Evolutionary conservation across 2,888 invertebrate genomes (phyloP), one percentile per base, ranked within the genome.

Genomic region (Candidula unifasciata): DNA sequence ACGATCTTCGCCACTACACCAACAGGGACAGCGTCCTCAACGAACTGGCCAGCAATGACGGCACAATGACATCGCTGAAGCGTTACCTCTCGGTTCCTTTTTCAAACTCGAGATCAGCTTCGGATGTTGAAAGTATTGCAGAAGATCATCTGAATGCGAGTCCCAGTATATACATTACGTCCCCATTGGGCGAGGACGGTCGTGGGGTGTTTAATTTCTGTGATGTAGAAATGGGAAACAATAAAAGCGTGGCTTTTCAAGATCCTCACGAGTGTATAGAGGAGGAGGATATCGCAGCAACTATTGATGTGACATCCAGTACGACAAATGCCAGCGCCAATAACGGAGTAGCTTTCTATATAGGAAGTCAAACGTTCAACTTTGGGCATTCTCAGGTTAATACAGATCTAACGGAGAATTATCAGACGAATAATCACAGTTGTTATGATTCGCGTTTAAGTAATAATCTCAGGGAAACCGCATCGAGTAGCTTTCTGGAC

Each of bases 11-110:
- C 18, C 85, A 87, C 74, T 86, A 86, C 82, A 85, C 84, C 77
- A 85, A 83, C 73, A 35, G 88, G 13, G 86, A 88, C 84, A 87
- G 86, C 79, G 85, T 87, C 35, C 84, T 87, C 37, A 87, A 87
- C 80, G 86, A 85, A 52, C 52, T 66, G 52, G 83, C 86, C 68
- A 88, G 88, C 81, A 87, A 84, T 37, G 87, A 88, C 13, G 86
- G 86, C 66, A 88, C 87, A 27, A 79, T 88, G 24, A 77, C 82
- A n/a, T 86, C 86, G 18, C 74, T 86, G 18, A 84, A 84, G n/a
- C 66, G 85, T n/a, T 87, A 84, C 54, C 82, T 87, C 16, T 85
- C 87, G n/a, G 87, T 87, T 35, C 87, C 87, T 33, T 83, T 81
- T 52, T 80, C 64, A 68, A 71, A 79, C 35, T 44, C 44, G 13